These are phyloP conservation scores for Ligdia adustata DNA, from an alignment of 2,888 invertebrate genomes.

Conservation along the genomic window DNA sequence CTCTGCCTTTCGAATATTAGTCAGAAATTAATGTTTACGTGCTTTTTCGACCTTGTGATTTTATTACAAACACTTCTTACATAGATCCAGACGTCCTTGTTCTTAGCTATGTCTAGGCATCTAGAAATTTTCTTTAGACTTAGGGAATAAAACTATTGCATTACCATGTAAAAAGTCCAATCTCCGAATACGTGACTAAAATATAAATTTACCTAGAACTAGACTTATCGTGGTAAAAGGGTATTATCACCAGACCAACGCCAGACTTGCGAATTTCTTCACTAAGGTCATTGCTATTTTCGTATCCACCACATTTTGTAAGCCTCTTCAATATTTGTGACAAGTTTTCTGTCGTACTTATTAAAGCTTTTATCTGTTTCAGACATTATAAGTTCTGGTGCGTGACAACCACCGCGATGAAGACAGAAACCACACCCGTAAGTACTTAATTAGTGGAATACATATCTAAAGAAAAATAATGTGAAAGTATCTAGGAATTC, in stretches of 20 bases:
- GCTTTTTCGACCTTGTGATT: no score
- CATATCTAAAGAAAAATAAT: constrained; percentile 19
- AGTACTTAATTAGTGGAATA: constrained; percentile 50
- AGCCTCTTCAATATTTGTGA: constrained; percentile 16
- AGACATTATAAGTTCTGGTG: constrained; percentile 64
- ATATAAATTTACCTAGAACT: constrained; percentile 20
- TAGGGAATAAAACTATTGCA: constrained; percentile 7
- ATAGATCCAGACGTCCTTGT: no score
- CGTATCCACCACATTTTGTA: constrained; percentile 39
- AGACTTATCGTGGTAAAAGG: constrained; percentile 28
- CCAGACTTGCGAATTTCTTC: constrained; percentile 44
- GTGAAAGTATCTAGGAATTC: no score
- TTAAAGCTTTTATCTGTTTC: constrained; percentile 48
- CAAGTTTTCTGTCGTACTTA: not conserved
- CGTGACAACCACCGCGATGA: constrained; percentile 55
- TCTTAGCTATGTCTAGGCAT: no score
- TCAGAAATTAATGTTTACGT: no score
- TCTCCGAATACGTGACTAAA: constrained; percentile 27
- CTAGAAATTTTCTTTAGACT: constrained; percentile 3
- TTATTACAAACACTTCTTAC: no score
- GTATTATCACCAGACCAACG: constrained; percentile 32
- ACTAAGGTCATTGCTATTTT: constrained; percentile 45
- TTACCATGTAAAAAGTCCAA: constrained; percentile 17
- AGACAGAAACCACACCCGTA: constrained; percentile 71
- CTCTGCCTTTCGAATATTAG: no score